Evolutionary conservation across 2,888 invertebrate genomes (phyloP).

Genomic region (Coecobrya sp.): DNA sequence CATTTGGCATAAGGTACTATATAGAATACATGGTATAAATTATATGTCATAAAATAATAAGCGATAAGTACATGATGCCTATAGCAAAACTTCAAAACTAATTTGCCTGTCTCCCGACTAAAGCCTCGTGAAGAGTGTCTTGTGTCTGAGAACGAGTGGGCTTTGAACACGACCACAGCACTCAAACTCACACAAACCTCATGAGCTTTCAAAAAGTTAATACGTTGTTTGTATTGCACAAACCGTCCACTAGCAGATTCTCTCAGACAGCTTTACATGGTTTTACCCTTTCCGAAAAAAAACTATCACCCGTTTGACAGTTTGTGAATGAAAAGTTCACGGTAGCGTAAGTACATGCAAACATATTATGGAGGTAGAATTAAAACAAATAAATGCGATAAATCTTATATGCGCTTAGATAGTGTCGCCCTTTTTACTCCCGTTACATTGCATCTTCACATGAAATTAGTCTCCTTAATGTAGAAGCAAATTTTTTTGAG

Average conservation of each 20-base stretch:
- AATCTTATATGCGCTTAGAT: neutral
- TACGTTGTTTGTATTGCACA: neutral
- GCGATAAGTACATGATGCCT: constrained; percentile 6
- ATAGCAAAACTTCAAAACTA: constrained; percentile 36
- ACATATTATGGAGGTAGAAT: neutral
- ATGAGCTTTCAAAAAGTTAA: neutral
- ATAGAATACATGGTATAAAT: neutral
- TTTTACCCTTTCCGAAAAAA: neutral
- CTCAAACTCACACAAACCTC: neutral
- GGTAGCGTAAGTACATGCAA: neutral
- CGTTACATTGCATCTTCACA: neutral
- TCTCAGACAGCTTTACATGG: neutral
- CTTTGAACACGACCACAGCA: neutral
- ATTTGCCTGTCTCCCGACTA: constrained; percentile 19
- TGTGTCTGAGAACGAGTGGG: neutral
- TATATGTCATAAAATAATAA: constrained; percentile 10
- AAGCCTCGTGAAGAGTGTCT: neutral
- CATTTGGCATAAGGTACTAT: neutral
- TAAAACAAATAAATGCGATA: neutral
- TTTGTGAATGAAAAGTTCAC: neutral
- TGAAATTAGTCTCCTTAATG: neutral
- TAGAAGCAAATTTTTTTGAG: neutral
- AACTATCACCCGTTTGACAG: neutral
- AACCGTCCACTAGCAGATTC: neutral
- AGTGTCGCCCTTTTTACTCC: neutral